phyloP scores from a whole-genome alignment of 2,888 invertebrate species.

The Acanthacorydalis orientalis region DNA sequence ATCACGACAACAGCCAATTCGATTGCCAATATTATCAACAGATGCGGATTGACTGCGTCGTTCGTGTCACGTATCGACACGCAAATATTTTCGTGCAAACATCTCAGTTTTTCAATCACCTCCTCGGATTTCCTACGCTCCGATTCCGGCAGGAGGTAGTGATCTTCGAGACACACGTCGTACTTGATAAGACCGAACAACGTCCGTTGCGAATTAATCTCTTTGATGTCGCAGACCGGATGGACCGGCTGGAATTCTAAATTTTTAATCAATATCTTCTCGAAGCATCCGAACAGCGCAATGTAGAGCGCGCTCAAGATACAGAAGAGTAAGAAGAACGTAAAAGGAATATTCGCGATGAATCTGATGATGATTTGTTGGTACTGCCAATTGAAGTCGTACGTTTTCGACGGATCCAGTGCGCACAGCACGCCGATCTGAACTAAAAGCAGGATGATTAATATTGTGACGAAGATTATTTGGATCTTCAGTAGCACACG shows the following conservation, averaged over 20 bases:
- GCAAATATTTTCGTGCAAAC: conserved; percentile 22
- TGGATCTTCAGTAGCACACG: conserved; percentile 13
- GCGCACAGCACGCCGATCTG: conserved; percentile 14
- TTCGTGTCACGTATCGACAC: conserved; percentile 19
- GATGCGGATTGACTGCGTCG: conserved; percentile 21
- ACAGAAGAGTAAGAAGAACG: conserved; percentile 19
- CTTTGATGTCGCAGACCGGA: conserved; percentile 19
- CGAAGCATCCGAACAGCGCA: conserved; percentile 22
- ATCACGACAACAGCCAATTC: conserved; percentile 22
- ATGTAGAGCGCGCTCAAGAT: conserved; percentile 14
- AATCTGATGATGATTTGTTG: conserved; percentile 15
- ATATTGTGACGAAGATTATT: conserved; percentile 13
- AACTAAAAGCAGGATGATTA: conserved; percentile 8
- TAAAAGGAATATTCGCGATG: conserved; percentile 17
- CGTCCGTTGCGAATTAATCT: conserved; percentile 18
- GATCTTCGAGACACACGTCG: conserved; percentile 17
- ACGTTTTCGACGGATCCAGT: conserved; percentile 16
- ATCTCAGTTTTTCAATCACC: conserved; percentile 21
- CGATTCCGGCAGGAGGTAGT: conserved; percentile 8
- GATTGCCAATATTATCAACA: conserved; percentile 19
- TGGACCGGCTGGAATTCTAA: conserved; percentile 20
- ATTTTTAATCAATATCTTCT: conserved; percentile 19
- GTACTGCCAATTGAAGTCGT: conserved; percentile 15
- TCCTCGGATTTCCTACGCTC: conserved; percentile 9
- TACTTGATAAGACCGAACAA: conserved; percentile 20